These are phyloP conservation scores for Himantopus leucocephalus DNA, from an alignment of 2,113 vertebrate genomes.

Conservation along the genomic window DNA sequence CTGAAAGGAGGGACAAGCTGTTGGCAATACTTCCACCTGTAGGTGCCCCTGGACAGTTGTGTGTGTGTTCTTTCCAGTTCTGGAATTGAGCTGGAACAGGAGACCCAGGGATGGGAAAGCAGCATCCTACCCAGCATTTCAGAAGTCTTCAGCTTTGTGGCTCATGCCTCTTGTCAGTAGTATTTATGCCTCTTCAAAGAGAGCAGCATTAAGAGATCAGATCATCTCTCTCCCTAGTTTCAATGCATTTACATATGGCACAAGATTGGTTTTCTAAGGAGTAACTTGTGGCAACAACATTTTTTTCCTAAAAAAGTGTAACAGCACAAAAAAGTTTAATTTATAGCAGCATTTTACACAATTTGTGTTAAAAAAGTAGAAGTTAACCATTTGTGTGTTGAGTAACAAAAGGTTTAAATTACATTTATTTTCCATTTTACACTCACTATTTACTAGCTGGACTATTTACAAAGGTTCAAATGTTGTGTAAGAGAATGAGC, in stretches of 20 bases:
- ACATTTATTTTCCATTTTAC: slow-evolving; percentile 74
- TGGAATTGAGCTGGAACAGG: background rate
- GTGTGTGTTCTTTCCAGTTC: background rate
- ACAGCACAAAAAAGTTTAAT: slow-evolving; percentile 74
- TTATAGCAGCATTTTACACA: slow-evolving; percentile 81
- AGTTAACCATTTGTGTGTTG: slow-evolving; percentile 68
- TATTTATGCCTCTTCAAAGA: slow-evolving; percentile 52
- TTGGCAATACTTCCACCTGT: background rate
- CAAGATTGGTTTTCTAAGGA: slow-evolving; percentile 60
- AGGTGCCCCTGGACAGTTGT: background rate
- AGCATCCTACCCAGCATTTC: background rate
- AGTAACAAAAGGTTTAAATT: slow-evolving; percentile 76
- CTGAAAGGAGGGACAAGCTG: background rate
- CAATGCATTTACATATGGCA: slow-evolving; percentile 71
- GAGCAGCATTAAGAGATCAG: slow-evolving; percentile 26
- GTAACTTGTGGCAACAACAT: slow-evolving; percentile 69
- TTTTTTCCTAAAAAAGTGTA: slow-evolving; percentile 69
- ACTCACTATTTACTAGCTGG: slow-evolving; percentile 72
- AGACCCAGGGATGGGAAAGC: background rate
- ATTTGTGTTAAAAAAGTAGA: slow-evolving; percentile 74
- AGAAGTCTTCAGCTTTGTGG: background rate
- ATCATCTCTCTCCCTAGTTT: slow-evolving; percentile 14
- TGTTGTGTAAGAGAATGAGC: slow-evolving; percentile 31
- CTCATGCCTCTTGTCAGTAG: slow-evolving; percentile 36
- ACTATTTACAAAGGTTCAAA: slow-evolving; percentile 76